Evolutionary conservation across 2,888 invertebrate species (phyloP).

Genomic region (Drosophila kuntzei): DNA sequence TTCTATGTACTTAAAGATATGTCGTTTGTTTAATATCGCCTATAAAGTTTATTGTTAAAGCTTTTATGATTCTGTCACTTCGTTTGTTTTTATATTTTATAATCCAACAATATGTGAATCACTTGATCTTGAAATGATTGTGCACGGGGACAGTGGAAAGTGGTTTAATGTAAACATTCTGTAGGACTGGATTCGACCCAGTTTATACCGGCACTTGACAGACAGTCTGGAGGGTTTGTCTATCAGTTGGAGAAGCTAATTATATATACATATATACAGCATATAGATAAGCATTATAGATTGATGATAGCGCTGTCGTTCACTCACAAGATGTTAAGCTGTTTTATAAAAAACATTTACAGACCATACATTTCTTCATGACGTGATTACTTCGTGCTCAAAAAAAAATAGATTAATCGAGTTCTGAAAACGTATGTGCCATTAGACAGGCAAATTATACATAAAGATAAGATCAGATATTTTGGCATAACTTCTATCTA

Average conservation of each 20-base stretch:
- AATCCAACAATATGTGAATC: constrained; percentile 37
- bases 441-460: neutral
- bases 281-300: constrained; percentile 47
- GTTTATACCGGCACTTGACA: constrained; percentile 60
- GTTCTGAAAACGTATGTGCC: neutral
- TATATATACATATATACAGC: constrained; percentile 21
- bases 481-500: neutral
- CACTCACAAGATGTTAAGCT: constrained; percentile 29
- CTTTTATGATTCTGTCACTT: constrained; percentile 5
- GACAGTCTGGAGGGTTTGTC: constrained; percentile 55
- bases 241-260: constrained; percentile 19
- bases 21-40: constrained; percentile 13
- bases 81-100: constrained; percentile 15
- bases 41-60: constrained; percentile 28
- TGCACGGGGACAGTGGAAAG: constrained; percentile 14
- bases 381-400: constrained; percentile 1
- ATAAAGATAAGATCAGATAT: neutral
- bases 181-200: constrained; percentile 51
- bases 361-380: constrained; percentile 5
- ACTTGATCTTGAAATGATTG: constrained; percentile 31
- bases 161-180: constrained; percentile 17
- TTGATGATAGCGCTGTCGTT: constrained; percentile 44
- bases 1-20: constrained; percentile 1
- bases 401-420: neutral
- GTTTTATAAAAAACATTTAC: constrained; percentile 26